These are phyloP conservation scores for Berghia stephanieae DNA, from an alignment of 1,140 invertebrate genomes.

Conservation along the genomic window DNA sequence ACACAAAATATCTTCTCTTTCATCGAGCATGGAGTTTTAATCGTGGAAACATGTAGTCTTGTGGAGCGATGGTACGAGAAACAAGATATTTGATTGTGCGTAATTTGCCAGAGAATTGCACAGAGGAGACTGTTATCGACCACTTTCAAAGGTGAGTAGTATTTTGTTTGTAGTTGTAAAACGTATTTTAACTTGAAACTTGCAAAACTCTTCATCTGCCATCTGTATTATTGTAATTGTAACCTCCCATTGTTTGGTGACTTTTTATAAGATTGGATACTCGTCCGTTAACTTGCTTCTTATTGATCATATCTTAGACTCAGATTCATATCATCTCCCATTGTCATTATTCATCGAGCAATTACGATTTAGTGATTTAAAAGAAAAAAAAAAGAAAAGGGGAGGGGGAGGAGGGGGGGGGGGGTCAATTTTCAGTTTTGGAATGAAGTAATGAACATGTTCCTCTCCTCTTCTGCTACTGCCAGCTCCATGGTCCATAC, in stretches of 20 bases:
- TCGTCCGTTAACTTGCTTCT: neutral
- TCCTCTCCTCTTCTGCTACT: too few relatives aligned
- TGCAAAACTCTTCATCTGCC: neutral
- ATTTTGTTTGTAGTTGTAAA: neutral
- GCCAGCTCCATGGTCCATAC: too few relatives aligned
- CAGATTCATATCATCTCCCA: neutral
- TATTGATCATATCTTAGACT: neutral
- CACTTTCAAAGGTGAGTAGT: constrained; percentile 93
- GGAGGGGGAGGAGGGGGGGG: too few relatives aligned
- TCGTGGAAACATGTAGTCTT: constrained; percentile 51
- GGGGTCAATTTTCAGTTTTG: too few relatives aligned
- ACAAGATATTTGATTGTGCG: constrained; percentile 99
- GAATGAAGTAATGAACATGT: too few relatives aligned
- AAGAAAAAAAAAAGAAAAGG: neutral
- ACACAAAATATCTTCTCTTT: neutral
- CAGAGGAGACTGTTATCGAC: constrained; percentile 92
- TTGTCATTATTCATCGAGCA: neutral
- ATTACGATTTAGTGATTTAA: neutral
- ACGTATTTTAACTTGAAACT: neutral
- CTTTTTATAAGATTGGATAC: neutral
- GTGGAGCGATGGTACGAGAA: constrained; percentile 92
- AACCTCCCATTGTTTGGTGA: neutral
- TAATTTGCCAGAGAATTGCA: constrained; percentile 99
- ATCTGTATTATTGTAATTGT: neutral
- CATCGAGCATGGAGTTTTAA: constrained; percentile 44